phyloP scores from a whole-genome alignment of 2,797 vertebrate genomes.

The Ctenopoma multispine region DNA sequence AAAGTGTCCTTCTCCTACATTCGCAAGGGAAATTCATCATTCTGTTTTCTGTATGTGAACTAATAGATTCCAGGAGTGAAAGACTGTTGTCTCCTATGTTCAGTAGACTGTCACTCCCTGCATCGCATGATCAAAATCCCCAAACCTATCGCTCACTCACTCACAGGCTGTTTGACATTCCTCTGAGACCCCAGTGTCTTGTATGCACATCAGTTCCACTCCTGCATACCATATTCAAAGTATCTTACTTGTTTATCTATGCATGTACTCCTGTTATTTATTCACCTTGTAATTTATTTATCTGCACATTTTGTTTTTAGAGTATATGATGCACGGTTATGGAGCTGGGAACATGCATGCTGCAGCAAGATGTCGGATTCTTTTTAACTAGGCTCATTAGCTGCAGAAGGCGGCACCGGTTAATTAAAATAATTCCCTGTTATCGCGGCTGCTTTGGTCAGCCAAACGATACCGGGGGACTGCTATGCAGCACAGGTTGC shows the following conservation, averaged over 20 bases:
- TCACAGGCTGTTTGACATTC: constrained; percentile 12
- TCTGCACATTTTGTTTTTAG: constrained; percentile 56
- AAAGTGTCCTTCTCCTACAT: constrained; percentile 53
- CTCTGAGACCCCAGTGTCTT: constrained; percentile 8
- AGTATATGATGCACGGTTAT: constrained; percentile 37
- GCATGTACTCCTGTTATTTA: constrained; percentile 34
- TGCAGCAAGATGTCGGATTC: constrained; percentile 70
- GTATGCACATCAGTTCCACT: background rate
- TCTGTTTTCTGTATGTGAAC: constrained; percentile 45
- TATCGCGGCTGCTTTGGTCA: constrained; percentile 84
- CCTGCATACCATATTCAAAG: constrained; percentile 25
- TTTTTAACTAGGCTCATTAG: constrained; percentile 86
- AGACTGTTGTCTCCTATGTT: constrained; percentile 11
- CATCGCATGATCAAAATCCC: constrained; percentile 10
- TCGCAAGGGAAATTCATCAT: constrained; percentile 57
- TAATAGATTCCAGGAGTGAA: constrained; percentile 37
- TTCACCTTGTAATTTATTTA: constrained; percentile 61
- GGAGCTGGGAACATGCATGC: constrained; percentile 55
- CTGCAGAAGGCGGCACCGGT: constrained; percentile 83
- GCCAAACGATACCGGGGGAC: constrained; percentile 85
- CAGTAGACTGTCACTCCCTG: constrained; percentile 1
- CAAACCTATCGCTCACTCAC: background rate
- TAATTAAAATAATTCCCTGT: constrained; percentile 90
- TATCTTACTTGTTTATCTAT: constrained; percentile 47
- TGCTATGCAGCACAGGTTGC: constrained; percentile 79